Conservation (phyloP, 2,113 vertebrate species). For the Alaudala cheleensis region DNA sequence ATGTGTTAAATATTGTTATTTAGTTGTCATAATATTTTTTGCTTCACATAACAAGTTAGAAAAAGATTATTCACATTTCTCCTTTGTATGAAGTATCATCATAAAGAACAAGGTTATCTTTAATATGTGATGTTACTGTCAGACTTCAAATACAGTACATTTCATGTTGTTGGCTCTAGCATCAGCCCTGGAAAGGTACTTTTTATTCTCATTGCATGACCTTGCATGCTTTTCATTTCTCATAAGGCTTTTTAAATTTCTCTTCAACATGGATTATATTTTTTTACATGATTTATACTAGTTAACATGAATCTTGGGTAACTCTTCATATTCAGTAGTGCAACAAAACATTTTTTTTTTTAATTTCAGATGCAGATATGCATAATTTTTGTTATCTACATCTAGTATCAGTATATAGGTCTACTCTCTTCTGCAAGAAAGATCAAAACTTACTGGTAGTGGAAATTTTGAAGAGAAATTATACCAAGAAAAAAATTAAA, state of each 20-base stretch:
- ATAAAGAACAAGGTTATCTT: neutral
- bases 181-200: neutral
- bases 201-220: neutral
- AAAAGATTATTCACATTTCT: neutral
- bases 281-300: neutral
- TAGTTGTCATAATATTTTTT: constrained; percentile 41
- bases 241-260: neutral
- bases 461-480: neutral
- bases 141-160: neutral
- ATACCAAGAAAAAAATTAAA: neutral
- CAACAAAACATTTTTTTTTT: neutral
- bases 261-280: neutral
- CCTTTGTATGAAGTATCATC: neutral
- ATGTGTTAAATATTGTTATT: constrained; percentile 10
- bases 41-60: constrained; percentile 8
- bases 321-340: neutral
- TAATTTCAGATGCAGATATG: neutral
- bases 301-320: neutral
- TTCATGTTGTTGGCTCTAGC: neutral
- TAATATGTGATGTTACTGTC: neutral
- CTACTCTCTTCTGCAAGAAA: neutral
- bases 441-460: neutral
- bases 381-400: neutral
- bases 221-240: neutral
- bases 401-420: neutral